Evolutionary conservation across 2,888 invertebrate species (phyloP).

Genomic region (Lasioglossum villosulum): DNA sequence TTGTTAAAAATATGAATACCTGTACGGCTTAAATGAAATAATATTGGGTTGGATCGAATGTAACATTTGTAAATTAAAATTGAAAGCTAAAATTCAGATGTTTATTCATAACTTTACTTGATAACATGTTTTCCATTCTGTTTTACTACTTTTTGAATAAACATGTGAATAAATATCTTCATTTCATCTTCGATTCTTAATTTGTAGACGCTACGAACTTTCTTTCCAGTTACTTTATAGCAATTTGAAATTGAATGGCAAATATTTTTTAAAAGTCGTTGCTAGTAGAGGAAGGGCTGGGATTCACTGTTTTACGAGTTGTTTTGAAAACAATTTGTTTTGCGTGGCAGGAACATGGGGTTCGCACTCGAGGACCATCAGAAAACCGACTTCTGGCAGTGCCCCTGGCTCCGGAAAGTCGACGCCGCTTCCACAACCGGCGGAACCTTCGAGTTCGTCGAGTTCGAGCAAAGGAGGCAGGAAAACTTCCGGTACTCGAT

Average conservation of each 20-base stretch:
- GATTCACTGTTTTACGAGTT: not conserved
- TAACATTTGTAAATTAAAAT: too few species aligned
- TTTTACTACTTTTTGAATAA: too few species aligned
- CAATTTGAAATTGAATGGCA: not conserved
- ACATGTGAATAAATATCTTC: too few species aligned
- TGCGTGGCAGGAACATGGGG: constrained; percentile 79
- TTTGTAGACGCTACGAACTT: too few species aligned
- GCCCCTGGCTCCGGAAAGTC: constrained; percentile 81
- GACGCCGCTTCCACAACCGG: constrained; percentile 79
- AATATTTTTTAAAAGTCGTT: too few species aligned
- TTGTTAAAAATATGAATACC: not conserved
- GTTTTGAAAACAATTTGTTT: not conserved
- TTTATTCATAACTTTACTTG: too few species aligned
- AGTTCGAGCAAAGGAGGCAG: constrained; percentile 76
- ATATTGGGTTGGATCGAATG: too few species aligned
- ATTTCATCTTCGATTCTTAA: too few species aligned
- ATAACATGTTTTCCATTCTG: too few species aligned
- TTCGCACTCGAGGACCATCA: constrained; percentile 79
- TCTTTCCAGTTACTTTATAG: too few species aligned
- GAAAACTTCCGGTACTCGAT: constrained; percentile 82
- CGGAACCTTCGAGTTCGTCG: constrained; percentile 75
- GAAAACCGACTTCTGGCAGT: constrained; percentile 77
- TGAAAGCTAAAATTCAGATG: too few species aligned
- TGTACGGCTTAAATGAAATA: not conserved
- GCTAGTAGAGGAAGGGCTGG: too few species aligned